Conservation (phyloP, 1,140 invertebrate species). For the Conus ventricosus region DNA sequence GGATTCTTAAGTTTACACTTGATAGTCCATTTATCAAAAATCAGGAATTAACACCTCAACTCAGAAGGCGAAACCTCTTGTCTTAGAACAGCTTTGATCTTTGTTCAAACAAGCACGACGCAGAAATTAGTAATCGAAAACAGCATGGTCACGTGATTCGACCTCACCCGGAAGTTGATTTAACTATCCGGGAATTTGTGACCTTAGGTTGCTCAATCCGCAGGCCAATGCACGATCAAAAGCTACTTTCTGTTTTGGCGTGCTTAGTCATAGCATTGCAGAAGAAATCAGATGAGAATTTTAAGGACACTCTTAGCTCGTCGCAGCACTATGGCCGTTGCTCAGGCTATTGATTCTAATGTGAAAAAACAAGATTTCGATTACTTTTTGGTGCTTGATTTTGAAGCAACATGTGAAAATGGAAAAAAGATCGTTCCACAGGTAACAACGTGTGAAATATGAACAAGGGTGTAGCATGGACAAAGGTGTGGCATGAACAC, state of each 20-base stretch:
- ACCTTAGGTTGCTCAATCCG: not conserved
- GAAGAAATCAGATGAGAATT: not conserved
- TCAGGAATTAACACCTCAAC: not conserved
- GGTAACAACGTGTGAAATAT: slow-evolving; percentile 52
- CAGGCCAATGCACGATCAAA: not conserved
- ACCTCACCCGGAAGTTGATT: slow-evolving; percentile 29
- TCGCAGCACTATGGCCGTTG: not conserved
- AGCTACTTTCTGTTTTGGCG: slow-evolving; percentile 11
- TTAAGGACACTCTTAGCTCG: not conserved
- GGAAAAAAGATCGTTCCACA: slow-evolving; percentile 68
- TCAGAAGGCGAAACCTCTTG: not conserved
- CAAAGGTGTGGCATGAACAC: too few species aligned
- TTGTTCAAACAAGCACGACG: not conserved
- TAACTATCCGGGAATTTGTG: slow-evolving; percentile 31
- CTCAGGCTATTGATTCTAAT: not conserved
- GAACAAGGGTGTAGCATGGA: too few species aligned
- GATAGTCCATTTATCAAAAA: not conserved
- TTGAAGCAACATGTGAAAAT: slow-evolving; percentile 80
- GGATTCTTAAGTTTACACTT: not conserved
- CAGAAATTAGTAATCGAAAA: slow-evolving; percentile 26
- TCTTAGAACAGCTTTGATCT: not conserved
- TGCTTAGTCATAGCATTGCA: not conserved
- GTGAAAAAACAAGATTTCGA: slow-evolving; percentile 70
- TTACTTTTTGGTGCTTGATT: slow-evolving; percentile 80
- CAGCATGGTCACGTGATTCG: slow-evolving; percentile 20